Evolutionary conservation across 2,888 invertebrate genomes (phyloP), one percentile per base, ranked within the genome.

Genomic region (Andricus curvator): DNA sequence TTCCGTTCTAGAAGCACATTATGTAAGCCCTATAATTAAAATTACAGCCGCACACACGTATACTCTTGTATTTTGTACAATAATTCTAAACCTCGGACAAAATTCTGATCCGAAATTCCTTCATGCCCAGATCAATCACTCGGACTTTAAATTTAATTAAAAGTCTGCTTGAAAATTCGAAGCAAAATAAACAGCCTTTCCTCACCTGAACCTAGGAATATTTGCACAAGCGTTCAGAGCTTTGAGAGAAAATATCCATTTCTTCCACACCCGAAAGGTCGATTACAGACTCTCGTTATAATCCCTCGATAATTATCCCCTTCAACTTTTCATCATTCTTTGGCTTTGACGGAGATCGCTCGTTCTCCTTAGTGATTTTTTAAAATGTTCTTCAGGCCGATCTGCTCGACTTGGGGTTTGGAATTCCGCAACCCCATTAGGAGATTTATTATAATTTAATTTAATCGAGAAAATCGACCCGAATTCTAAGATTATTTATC

Each of bases 321-420:
- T 81, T 87, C 77, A 84, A 84, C 82, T 83, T 83, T 81, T 86
- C 86, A 80, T 86, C 82, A 82, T 84, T 89, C 89, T 89, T 89
- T 89, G 89, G 87, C 85, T 88, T 88, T 80, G 83, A 78, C 67
- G 79, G 86, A 88, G 88, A 86, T 88, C 85, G 82, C 85, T 82
- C 84, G 82, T 84, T 84, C 81, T 82, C 83, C 80, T 76, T 77
- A 67, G 76, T 70, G 70, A 51, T 70, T 48, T 70, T 68, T 70
- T 29, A 15, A 51, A 70, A 70, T 29, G 29, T 51, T 70, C 29
- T 9, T 51, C 20, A 51, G 70, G 33, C 51, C 33, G 17, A 70
- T 70, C 29, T 51, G 29, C 70, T 70, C 70, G 51, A 70, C 17
- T 51, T 15, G 22, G 41, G 4, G 17, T 41, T 29, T 68, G 25